Conservation (phyloP, 2,113 vertebrate genomes). For the Chroicocephalus ridibundus region DNA sequence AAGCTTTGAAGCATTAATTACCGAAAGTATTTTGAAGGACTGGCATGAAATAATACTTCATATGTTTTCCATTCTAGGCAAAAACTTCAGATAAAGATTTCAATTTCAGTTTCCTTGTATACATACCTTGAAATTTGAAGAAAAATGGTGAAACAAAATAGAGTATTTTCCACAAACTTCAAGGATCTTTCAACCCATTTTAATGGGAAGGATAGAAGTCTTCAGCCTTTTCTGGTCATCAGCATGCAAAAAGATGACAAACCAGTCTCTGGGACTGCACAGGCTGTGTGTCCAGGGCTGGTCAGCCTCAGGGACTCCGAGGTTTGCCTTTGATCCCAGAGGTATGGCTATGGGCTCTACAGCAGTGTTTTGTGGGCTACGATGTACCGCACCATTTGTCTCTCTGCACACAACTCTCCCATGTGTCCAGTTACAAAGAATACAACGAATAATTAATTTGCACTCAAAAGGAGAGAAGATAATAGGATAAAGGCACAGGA, state of each 20-base stretch:
- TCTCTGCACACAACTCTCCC: background rate
- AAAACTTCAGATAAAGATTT: background rate
- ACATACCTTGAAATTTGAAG: fast-evolving
- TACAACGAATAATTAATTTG: background rate
- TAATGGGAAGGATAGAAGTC: background rate
- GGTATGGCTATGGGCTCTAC: background rate
- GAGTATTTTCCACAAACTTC: background rate
- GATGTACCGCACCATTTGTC: background rate
- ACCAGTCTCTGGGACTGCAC: background rate
- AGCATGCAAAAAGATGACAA: background rate
- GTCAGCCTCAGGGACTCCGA: background rate
- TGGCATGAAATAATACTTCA: background rate
- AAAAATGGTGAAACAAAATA: background rate
- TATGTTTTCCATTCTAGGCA: background rate
- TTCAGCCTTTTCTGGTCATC: background rate
- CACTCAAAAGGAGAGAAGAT: background rate
- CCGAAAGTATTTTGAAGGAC: background rate
- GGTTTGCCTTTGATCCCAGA: background rate
- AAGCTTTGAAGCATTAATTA: background rate
- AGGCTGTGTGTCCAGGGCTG: background rate
- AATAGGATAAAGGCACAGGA: background rate
- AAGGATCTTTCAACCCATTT: background rate
- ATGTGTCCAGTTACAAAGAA: background rate
- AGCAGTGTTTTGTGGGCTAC: background rate
- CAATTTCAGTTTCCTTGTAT: background rate